Conservation (phyloP, 2,888 invertebrate genomes). For the Chrysina gloriosa region DNA sequence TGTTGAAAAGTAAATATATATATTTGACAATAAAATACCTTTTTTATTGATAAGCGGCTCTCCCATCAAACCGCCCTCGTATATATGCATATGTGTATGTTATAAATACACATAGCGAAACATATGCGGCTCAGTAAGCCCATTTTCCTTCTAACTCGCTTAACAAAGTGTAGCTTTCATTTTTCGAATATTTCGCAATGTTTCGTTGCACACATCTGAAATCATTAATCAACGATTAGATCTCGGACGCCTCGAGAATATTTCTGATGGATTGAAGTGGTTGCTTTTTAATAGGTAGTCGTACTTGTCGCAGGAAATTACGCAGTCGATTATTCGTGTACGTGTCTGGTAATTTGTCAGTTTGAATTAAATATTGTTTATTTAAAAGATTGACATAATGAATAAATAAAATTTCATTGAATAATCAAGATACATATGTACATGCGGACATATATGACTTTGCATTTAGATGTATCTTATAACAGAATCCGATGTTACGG, state of each 20-base stretch:
- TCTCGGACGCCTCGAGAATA: conserved; percentile 31
- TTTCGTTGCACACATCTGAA: not conserved
- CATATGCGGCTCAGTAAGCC: not conserved
- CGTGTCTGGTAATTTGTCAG: conserved; percentile 35
- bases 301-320: conserved; percentile 32
- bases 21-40: no score
- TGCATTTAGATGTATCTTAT: not conserved
- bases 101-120: not conserved
- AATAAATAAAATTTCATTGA: conserved; percentile 12
- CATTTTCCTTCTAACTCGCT: conserved; percentile 11
- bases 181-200: conserved; percentile 19
- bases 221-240: conserved; percentile 34
- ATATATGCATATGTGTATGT: not conserved
- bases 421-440: conserved; percentile 12
- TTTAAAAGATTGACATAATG: conserved; percentile 30
- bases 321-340: conserved; percentile 36
- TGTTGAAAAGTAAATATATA: no score
- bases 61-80: no score
- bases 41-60: no score
- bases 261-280: conserved; percentile 29
- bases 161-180: no score
- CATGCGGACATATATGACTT: not conserved
- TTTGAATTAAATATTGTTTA: conserved; percentile 15
- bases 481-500: not conserved
- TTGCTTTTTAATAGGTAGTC: conserved; percentile 35